Base-by-base conservation (phyloP, 1,140 invertebrate species). In the Chymomyza costata region DNA sequence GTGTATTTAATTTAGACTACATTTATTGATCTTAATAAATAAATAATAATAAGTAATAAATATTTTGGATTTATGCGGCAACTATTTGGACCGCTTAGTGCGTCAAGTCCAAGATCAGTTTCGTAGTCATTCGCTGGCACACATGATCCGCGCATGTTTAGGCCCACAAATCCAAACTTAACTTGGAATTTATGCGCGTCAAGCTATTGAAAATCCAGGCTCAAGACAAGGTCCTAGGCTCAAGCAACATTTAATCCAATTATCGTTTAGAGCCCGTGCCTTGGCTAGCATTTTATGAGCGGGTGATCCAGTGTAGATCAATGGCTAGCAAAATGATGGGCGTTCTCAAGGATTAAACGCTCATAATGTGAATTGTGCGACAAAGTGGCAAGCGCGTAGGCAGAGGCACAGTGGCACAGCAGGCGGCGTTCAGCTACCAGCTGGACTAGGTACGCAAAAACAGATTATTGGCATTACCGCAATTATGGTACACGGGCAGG, bases 391-490 rank as follows among this genome's bases (percentile, higher is more conserved):
- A 34, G n/a, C 32, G 32, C n/a, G 13, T 14, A 13, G 11, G 32
- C 13, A 13, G 32, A n/a, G n/a, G n/a, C n/a, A n/a, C n/a, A n/a
- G n/a, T n/a, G n/a, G n/a, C n/a, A n/a, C n/a, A n/a, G n/a, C n/a
- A n/a, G n/a, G n/a, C n/a, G n/a, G n/a, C n/a, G n/a, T n/a, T n/a
- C n/a, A 3, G 21, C 21, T 25, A 25, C 21, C 21, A 25, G 21
- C 21, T 10, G 5, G 35, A 7, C 35, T 5, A 7, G 52, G 13
- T 50, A 48, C 44, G 34, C 44, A 45, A n/a, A 65, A 71, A 80
- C 67, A 80, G 74, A 80, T 80, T 80, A 80, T 80, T 32, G 56
- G 73, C 74, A 80, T 81, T 80, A 80, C 73, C 73, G 73, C 73
- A 80, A 80, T 80, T 80, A 80, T 81, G 47, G 60, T 65, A 59